Conservation (phyloP, 2,797 vertebrate species). For the Moxostoma hubbsi region DNA sequence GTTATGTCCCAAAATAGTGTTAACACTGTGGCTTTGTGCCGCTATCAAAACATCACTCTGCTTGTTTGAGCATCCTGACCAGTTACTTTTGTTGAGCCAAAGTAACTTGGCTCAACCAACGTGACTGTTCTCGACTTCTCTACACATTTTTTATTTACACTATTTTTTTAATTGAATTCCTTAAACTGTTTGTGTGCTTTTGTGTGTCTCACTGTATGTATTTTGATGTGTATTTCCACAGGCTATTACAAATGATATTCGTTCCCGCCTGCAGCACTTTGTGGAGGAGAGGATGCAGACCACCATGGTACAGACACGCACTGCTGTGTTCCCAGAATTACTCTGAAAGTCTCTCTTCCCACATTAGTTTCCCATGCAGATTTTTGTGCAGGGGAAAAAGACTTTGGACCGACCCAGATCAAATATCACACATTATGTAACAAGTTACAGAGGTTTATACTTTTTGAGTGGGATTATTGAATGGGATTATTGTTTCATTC, state of each 20-base stretch:
- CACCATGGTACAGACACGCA: conserved; percentile 83
- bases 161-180: no score
- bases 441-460: neutral
- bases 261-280: conserved; percentile 79
- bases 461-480: conserved; percentile 1
- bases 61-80: no score
- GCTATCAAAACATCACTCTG: no score
- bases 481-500: neutral
- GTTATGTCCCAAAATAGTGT: no score
- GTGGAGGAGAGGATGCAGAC: conserved; percentile 87
- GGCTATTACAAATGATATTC: conserved; percentile 73
- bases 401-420: neutral
- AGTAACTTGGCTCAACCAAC: no score
- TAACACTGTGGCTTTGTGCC: no score
- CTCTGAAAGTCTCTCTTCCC: neutral
- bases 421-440: neutral
- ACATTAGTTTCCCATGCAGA: neutral
- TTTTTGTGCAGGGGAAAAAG: neutral
- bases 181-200: neutral
- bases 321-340: neutral
- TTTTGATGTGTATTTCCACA: conserved; percentile 61
- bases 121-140: no score
- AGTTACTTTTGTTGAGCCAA: no score
- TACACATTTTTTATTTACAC: no score
- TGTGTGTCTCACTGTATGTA: neutral